phyloP scores from a whole-genome alignment of 2,888 invertebrate species.

The Dugesia japonica region DNA sequence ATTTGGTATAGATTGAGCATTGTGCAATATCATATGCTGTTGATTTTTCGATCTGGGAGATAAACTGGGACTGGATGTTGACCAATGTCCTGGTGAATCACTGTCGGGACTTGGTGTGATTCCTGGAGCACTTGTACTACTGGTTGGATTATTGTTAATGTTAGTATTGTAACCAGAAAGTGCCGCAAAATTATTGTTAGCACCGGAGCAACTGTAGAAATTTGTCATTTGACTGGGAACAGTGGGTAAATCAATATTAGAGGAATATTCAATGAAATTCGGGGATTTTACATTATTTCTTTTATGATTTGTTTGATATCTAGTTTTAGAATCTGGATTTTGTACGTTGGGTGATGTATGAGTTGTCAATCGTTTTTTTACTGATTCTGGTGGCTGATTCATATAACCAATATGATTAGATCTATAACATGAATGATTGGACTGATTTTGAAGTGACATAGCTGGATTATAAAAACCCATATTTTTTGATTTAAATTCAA shows the following conservation, averaged over 20 bases:
- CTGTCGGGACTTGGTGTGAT: conserved; percentile 27
- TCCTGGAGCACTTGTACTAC: conserved; percentile 3
- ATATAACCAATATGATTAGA: neutral
- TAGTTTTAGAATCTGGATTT: neutral
- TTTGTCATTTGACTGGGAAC: neutral
- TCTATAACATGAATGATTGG: neutral
- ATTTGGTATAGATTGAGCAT: neutral
- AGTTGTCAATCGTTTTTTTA: neutral
- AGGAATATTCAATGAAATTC: neutral
- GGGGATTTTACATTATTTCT: neutral
- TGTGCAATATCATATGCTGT: neutral
- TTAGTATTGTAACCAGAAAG: neutral
- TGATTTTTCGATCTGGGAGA: conserved; percentile 23
- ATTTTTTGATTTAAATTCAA: conserved; percentile 12
- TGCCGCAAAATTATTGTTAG: neutral
- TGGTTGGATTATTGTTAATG: neutral
- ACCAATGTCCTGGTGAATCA: conserved; percentile 33
- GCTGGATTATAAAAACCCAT: conserved; percentile 9
- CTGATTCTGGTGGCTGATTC: neutral
- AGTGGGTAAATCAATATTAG: neutral
- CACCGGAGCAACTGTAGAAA: neutral
- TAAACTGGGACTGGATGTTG: conserved; percentile 27
- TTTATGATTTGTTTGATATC: neutral
- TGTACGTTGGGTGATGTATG: neutral
- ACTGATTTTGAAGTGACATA: neutral